Base-by-base conservation (phyloP, 2,888 invertebrate genomes). In the Synergus umbraculus region DNA sequence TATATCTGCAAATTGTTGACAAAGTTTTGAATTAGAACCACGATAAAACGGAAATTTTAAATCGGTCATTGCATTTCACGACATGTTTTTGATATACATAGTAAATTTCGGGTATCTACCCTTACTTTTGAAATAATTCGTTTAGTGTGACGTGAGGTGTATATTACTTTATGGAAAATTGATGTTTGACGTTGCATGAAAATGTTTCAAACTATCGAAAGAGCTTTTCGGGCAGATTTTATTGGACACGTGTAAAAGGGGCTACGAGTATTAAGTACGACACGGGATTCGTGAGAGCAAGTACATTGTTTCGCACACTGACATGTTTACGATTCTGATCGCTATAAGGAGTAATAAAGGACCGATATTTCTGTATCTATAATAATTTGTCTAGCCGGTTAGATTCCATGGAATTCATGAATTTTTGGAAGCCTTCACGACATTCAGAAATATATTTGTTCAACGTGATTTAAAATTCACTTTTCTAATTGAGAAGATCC, bases 311-410 rank as follows among this genome's bases (percentile, higher is more conserved):
- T 84, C 84, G 73, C 81, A 85, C 67, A 69, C 81, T 60, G 78
- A 76, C 83, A 86, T 86, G 86, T 87, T 86, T 85, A 87, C 84
- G 83, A 81, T 81, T 83, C 81, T 80, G 78, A 49, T 76, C 76
- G 81, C 37, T 37, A 29, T 29, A 29, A 78, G 69, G 79, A 79
- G 81, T 78, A 80, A 85, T 84, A 83, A 85, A 85, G 79, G 81
- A 60, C 13, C 41, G 58, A 54, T 29, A 73, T n/a, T 29, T 73
- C 41, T 67, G 12, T 10, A n/a, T 43, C 8, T 65, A 29, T 29
- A 29, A 29, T 29, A 29, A 41, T 66, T 43, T 43, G 15, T 4
- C 49, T 22, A 49, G 15, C 69, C 15, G 49, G 13, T 69, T 69
- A 46, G 15, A 22, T 49, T 22, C 29, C 46, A 46, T 69, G 29